phyloP scores from a whole-genome alignment of 2,888 invertebrate species.

The Drosophila robusta region DNA sequence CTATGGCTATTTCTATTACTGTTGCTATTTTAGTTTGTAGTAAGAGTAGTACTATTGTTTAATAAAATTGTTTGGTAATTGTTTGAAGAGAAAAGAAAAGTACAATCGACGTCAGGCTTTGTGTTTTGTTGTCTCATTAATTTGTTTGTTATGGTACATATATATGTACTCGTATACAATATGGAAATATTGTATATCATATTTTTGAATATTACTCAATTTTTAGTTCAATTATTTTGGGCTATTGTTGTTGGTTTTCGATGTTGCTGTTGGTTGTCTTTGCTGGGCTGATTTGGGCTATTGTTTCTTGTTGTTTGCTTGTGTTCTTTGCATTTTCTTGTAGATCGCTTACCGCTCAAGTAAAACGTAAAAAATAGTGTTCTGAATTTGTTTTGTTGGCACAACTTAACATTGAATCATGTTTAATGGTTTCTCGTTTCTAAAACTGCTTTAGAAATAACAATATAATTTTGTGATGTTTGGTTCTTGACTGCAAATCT shows the following conservation, averaged over 20 bases:
- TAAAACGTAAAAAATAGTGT: conserved; percentile 37
- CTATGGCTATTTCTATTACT: conserved; percentile 78
- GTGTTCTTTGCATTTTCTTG: conserved; percentile 54
- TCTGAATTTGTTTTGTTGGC: conserved; percentile 55
- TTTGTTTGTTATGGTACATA: conserved; percentile 19
- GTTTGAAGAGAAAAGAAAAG: conserved; percentile 76
- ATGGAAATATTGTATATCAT: conserved; percentile 15
- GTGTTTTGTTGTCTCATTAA: conserved; percentile 44
- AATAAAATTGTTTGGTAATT: conserved; percentile 69
- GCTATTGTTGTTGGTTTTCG: conserved; percentile 69
- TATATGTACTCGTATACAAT: conserved; percentile 23
- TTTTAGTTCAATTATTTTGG: conserved; percentile 80
- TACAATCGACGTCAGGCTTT: conserved; percentile 87
- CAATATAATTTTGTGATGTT: conserved; percentile 40
- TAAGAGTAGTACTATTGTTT: conserved; percentile 73
- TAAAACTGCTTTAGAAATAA: conserved; percentile 35
- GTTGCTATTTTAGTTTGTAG: conserved; percentile 73
- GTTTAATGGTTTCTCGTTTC: conserved; percentile 52
- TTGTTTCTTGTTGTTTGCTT: conserved; percentile 67
- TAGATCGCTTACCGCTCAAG: conserved; percentile 65
- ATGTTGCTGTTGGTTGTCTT: conserved; percentile 43
- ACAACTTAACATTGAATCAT: conserved; percentile 50
- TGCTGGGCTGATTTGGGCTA: conserved; percentile 60
- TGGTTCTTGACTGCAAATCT: conserved; percentile 28
- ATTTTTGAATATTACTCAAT: conserved; percentile 49